Conservation (phyloP, 2,797 vertebrate genomes). For the Sebastiscus tertius region DNA sequence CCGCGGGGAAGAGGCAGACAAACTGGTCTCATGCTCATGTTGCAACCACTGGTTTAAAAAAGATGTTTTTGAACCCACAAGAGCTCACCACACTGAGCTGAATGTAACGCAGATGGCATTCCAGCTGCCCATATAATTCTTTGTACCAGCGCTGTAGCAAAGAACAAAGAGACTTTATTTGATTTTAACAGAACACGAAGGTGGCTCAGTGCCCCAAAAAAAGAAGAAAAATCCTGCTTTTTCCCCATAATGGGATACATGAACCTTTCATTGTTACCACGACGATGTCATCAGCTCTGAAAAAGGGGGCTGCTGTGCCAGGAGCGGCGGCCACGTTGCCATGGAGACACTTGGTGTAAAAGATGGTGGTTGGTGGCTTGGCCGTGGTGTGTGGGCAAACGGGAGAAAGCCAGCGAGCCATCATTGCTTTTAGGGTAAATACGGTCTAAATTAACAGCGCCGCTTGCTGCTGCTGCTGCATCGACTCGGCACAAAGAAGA, state of each 20-base stretch:
- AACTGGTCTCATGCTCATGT: background rate
- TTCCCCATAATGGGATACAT: slow-evolving; percentile 25
- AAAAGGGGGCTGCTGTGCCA: slow-evolving; percentile 51
- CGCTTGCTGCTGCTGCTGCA: background rate
- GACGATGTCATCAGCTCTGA: slow-evolving; percentile 68
- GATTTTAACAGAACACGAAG: slow-evolving; percentile 14
- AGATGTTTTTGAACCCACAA: background rate
- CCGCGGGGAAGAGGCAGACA: background rate
- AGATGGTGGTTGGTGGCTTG: slow-evolving; percentile 62
- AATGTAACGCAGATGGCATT: slow-evolving; percentile 27
- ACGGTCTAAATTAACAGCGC: slow-evolving; percentile 36
- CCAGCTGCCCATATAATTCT: background rate
- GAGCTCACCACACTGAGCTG: background rate
- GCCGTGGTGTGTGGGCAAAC: slow-evolving; percentile 61
- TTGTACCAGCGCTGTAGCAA: background rate
- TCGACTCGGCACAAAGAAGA: background rate
- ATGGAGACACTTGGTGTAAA: slow-evolving; percentile 64
- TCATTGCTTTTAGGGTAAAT: slow-evolving; percentile 62
- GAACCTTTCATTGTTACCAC: slow-evolving; percentile 68
- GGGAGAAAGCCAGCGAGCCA: slow-evolving; percentile 38
- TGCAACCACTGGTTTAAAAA: background rate
- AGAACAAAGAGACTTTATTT: background rate
- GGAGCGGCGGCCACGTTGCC: slow-evolving; percentile 61
- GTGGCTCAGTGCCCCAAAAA: slow-evolving; percentile 3
- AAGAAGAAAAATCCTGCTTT: background rate